Evolutionary conservation across 2,888 invertebrate species (phyloP).

Genomic region (Leucophora obtusa): DNA sequence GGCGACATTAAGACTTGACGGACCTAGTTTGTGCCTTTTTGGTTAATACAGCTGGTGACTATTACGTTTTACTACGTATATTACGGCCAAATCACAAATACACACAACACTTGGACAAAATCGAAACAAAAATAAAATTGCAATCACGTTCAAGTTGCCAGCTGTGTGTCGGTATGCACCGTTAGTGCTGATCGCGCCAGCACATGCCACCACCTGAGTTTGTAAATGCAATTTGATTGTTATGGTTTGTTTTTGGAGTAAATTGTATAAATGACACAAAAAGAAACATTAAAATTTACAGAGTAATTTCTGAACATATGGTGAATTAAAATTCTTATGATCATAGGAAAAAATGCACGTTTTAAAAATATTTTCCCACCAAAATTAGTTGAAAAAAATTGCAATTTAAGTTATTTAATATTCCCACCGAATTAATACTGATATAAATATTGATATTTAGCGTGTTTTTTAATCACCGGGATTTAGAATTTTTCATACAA

Average conservation of each 20-base stretch:
- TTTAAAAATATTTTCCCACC: not conserved
- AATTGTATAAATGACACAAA: not conserved
- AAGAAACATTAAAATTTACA: not conserved
- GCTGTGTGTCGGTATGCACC: conserved; percentile 65
- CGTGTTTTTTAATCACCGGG: too few relatives aligned
- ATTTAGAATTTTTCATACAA: too few relatives aligned
- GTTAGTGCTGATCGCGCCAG: conserved; percentile 64
- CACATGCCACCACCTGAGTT: conserved; percentile 64
- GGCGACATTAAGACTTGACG: conserved; percentile 63
- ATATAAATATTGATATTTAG: too few relatives aligned
- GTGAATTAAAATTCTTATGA: not conserved
- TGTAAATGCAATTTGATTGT: conserved; percentile 50
- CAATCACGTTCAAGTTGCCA: conserved; percentile 63
- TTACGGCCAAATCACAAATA: conserved; percentile 6
- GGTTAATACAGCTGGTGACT: conserved; percentile 21
- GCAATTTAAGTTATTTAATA: too few relatives aligned
- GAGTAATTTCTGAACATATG: conserved; percentile 35
- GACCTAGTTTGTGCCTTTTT: conserved; percentile 55
- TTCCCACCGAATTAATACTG: too few relatives aligned
- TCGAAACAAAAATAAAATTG: conserved; percentile 57
- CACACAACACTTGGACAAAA: conserved; percentile 17
- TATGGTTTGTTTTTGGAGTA: conserved; percentile 29
- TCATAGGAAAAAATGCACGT: not conserved
- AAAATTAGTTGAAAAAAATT: not conserved
- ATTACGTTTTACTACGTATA: conserved; percentile 29